Percentiles rank a stretch among this genome's conserved stretches.
phyloP scores from a whole-genome alignment of 2,113 vertebrate genomes.

The Mesitornis unicolor region DNA sequence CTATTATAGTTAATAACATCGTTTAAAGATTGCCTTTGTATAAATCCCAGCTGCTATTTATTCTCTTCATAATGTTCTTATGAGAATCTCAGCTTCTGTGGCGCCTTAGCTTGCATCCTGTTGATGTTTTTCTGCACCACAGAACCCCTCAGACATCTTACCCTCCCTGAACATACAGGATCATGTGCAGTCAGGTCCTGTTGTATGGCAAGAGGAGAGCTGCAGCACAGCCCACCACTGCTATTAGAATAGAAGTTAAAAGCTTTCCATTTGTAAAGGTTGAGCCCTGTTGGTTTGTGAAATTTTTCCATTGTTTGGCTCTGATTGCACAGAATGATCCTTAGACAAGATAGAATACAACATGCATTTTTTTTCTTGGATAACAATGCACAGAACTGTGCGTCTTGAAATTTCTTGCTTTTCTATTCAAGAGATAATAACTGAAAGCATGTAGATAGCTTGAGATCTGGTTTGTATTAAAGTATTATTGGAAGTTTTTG shows the following conservation, averaged over 20 bases:
- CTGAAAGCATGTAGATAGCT: background rate
- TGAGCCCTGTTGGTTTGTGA: background rate
- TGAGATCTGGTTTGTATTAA: background rate
- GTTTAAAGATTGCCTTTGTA: no score
- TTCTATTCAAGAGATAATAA: background rate
- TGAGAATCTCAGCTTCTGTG: no score
- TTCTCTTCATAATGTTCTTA: no score
- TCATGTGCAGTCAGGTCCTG: rapidly evolving
- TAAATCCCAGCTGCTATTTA: no score
- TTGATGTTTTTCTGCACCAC: no score
- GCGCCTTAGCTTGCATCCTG: no score
- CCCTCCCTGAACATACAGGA: background rate
- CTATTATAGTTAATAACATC: no score
- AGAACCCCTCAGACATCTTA: background rate
- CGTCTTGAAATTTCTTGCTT: background rate
- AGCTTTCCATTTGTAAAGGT: background rate
- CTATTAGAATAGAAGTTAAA: background rate
- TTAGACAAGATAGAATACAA: background rate
- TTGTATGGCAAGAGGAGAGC: background rate
- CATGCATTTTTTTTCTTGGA: background rate
- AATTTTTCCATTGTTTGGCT: background rate
- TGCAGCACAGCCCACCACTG: background rate
- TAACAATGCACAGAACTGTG: background rate
- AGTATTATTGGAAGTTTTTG: background rate
- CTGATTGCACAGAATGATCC: background rate